Base-by-base conservation (phyloP, 2,888 invertebrate species). In the Flexamia atlantica region DNA sequence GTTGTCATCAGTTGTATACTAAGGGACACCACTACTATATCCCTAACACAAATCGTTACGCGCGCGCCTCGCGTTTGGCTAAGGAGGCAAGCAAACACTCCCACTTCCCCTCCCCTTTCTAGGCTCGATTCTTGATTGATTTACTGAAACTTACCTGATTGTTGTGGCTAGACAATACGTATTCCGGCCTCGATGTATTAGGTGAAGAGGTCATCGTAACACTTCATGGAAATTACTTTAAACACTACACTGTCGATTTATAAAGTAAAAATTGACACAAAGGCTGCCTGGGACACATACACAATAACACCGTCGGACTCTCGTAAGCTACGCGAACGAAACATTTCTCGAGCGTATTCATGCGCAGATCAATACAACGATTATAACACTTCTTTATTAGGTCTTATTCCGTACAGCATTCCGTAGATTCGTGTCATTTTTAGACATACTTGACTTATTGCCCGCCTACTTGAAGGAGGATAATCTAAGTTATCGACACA, bases 141-240 rank as follows among this genome's bases (percentile, higher is more conserved):
- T 82, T 82, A 64, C 36, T 32, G 40, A 36, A 36, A 84, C 84
- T 79, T 79, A 84, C 84, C 84, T 84, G 82, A 79, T 74, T 84
- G 36, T 60, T 50, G 50, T 74, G 46, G 72, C 32, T 84, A 12
- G 84, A 72, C 79, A 84, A 80, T 53, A 84, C 79, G 40, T 82
- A 84, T 79, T 84, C 84, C 79, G 81, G 32, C 70, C 82, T 84
- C 23, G 64, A 32, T 23, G 50, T 84, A 74, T 82, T 84, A 42
- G 82, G 76, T 36, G 84, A 79, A 10, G 84, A 84, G 46, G 84
- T 82, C 84, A 84, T 84, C 76, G 68, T 84, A 46, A 50, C 82
- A 79, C 36, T 53, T 28, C 57, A 53, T 57, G 50, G 20, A 57
- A 79, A 50, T 57, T 7, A 50, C 30, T 50, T 17, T 57, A n/a